Base-by-base conservation (phyloP, 2,797 vertebrate genomes). In the Epinephelus awoara region DNA sequence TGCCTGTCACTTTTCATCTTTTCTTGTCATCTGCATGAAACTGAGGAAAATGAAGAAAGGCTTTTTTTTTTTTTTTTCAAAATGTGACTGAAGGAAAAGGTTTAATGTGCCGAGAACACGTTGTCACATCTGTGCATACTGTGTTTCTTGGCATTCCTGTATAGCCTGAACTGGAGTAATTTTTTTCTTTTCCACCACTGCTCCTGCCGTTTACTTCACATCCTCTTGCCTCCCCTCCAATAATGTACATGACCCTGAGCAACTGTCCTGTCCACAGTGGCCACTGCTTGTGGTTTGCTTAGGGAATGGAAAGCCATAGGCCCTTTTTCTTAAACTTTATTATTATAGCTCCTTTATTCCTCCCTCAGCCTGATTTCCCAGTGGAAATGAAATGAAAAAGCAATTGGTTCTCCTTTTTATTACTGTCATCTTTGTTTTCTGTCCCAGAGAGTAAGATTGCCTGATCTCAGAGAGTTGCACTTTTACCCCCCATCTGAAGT, bases 301-400 rank as follows among this genome's bases (percentile, higher is more conserved):
- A 81, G 90, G 85, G 91, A 93, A 93, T 85, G 85, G 84, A 91
- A 91, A 91, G 89, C 92, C 92, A 94, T 90, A 90, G 93, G 89
- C 87, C 80, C 80, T 87, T 90, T 92, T 94, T 91, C 93, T 93
- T 95, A 94, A 94, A 96, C 91, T 92, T 94, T 95, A 95, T 95
- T 96, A 95, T 94, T 95, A 94, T 94, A 90, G 90, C 89, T 85
- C 88, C 89, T 92, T 95, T 95, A 93, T 95, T 95, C 92, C 88
- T 93, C 92, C 90, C 90, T 90, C 91, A 84, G 87, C 88, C 89
- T 93, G 93, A 95, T 95, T 95, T 95, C 94, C 94, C 93, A 75
- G 81, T 91, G 94, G 95, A 95, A 95, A 94, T 95, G 92, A 95
- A 96, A 95, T 94, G 92, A 94, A 94, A 93, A 90, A 92, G 91